phyloP scores from a whole-genome alignment of 1,140 invertebrate species.

The Gonioctena quinquepunctata region DNA sequence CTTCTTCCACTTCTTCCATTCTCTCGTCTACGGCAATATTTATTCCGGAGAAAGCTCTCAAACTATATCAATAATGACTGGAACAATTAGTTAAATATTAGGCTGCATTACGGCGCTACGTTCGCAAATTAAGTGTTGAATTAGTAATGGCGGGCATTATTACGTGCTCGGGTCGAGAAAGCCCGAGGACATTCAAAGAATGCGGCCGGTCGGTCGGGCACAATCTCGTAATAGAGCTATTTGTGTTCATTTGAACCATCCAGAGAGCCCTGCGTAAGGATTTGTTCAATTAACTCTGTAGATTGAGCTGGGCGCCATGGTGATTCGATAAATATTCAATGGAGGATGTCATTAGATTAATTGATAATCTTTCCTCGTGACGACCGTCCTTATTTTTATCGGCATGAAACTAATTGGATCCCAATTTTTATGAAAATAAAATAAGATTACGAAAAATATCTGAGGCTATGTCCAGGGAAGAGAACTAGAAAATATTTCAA shows the following conservation, averaged over 20 bases:
- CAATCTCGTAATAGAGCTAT: conserved; percentile 5
- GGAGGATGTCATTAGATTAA: too few relatives aligned
- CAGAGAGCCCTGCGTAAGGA: neutral
- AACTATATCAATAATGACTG: conserved; percentile 51
- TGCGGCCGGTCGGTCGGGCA: neutral
- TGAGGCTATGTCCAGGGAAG: too few relatives aligned
- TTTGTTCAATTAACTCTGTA: too few relatives aligned
- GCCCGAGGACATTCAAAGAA: conserved; percentile 3
- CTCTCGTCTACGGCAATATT: neutral
- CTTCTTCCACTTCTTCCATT: neutral
- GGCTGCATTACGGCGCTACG: conserved; percentile 46
- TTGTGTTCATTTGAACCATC: conserved; percentile 5
- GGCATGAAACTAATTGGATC: too few relatives aligned
- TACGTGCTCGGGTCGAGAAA: conserved; percentile 6
- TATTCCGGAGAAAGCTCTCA: conserved; percentile 21
- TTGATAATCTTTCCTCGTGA: too few relatives aligned
- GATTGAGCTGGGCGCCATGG: too few relatives aligned
- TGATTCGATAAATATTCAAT: too few relatives aligned
- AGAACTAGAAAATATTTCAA: too few relatives aligned
- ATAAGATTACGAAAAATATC: too few relatives aligned
- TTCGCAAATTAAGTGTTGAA: conserved; percentile 40
- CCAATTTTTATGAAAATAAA: too few relatives aligned
- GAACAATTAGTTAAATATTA: conserved; percentile 55
- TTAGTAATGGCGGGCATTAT: conserved; percentile 29
- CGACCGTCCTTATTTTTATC: too few relatives aligned